Evolutionary conservation across 2,888 invertebrate genomes (phyloP), one percentile per base, ranked within the genome.

Genomic region (Phlogophora meticulosa): DNA sequence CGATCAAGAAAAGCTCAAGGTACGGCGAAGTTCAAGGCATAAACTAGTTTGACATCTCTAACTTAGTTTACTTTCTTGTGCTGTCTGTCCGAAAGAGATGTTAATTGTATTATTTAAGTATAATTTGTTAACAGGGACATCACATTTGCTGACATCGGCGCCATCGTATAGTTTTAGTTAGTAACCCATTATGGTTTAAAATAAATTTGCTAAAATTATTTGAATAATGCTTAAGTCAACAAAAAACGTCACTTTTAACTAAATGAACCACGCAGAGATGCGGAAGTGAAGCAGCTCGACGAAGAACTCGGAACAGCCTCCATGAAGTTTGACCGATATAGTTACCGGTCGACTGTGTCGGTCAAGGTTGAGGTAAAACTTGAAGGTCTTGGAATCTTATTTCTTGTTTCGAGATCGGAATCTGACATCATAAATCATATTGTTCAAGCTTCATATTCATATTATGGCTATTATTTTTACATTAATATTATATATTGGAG

Each of bases 331-430:
- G 46, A 60, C 66, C 59, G 42, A 72, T 65, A 51, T 63, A 24
- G 11, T 52, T 42, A 40, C 28, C 32, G n/a, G 28, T 55, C 40
- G 5, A 22, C 22, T 24, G 17, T 2, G 32, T 52, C 40, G 66
- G 66, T 66, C 72, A 72, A 72, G 72, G 72, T 20, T 38, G 13
- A 7, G 38, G 24, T 43, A 15, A 9, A 51, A 4, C 55, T 34
- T 56, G 53, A 72, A 65, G 65, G 72, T 28, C 28, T 28, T 28
- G 5, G 2, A 7, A 58, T 40, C 13, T 58, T 42, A 64, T 58
- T 71, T 49, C 53, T 56, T 40, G 20, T 40, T 9, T 36, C 28
- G 4, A 13, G 15, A 58, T 22, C 7, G 22, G 24, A 49, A 55
- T 15, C 10, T 55, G 64, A 63, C 71, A 71, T 32, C 32, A 42